Base-by-base conservation (phyloP, 2,888 invertebrate species). In the Ceriagrion tenellum region DNA sequence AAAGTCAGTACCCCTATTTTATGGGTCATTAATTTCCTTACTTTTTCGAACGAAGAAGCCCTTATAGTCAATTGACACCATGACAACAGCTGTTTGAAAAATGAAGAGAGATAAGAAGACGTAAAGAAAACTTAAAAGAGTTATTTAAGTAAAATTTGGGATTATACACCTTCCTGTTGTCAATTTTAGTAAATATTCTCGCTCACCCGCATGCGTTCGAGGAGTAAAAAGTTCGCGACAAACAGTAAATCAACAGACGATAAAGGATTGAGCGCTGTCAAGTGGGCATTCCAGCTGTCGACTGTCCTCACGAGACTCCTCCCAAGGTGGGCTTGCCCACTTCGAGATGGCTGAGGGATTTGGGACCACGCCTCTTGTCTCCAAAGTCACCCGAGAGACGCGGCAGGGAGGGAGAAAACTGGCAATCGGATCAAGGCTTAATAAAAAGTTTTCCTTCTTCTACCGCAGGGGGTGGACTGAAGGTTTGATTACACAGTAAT, bases 291-390 rank as follows among this genome's bases (percentile, higher is more conserved):
- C 47, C 26, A 20, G 55, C 69, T 47, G 40, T 47, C 40, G 16
- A 30, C 18, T 55, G 55, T 63, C 47, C n/a, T 26, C 47, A 1
- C 59, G 59, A 18, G 59, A 35, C 20, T 59, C 90, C 93, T 63
- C 47, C 63, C 69, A n/a, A 63, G 47, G 93, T 40, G 35, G 47
- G 47, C n/a, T 47, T 93, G 26, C 69, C 55, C 47, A 13, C 26
- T 56, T 69, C 90, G 47, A n/a, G 93, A 74, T 69, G 74, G 47
- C 35, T 16, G 93, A 93, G 93, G 47, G 69, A 26, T 89, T 89
- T 55, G n/a, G 69, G 63, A 74, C 93, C 93, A 93, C 93, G 74
- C 93, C 93, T 93, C 93, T 20, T 69, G 89, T 89, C 89, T 89
- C 89, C 89, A 89, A 74, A 55, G 69, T 40, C 93, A 69, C 55